Base-by-base conservation (phyloP, 2,888 invertebrate species). In the Eulithis testata region DNA sequence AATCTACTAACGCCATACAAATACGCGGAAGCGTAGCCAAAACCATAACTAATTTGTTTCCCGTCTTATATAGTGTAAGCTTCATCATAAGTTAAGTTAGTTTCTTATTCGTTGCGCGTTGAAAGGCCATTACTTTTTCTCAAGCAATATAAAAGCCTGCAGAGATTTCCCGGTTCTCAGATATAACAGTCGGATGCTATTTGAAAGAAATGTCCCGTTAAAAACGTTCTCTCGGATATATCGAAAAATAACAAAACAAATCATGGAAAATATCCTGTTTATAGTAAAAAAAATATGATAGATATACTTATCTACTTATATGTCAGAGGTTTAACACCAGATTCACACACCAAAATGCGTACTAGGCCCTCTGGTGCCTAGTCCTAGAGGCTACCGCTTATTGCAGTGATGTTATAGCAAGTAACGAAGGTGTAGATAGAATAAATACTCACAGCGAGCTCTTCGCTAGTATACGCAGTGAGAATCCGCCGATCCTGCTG, bases 381-480 rank as follows among this genome's bases (percentile, higher is more conserved):
- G 21, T 21, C 21, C 21, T 31, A 31, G 6, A 31, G 4, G 31
- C 3, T 31, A 6, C 2, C 4, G 31, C 6, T 31, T 4, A 31
- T 21, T 21, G 31, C 31, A 31, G 31, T 31, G 31, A 31, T 31
- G 6, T 5, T 31, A 31, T 2, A 4, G 3, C 6, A 21, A 21
- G 21, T 1, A 21, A 31, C 31, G 31, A 7, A 40, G 9, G 40
- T 9, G 9, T 40, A 40, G 40, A 40, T 40, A 40, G 40, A 40
- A 9, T 37, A 57, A 43, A 68, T 78, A 95, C 96, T 95, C 83
- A 96, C 96, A 88, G 96, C 95, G 88, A 97, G 95, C 87, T 97
- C 96, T 89, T 97, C 96, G 84, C 95, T 96, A 73, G 96, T 94
- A 89, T 96, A 96, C 52, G 96, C 95, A 11, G 96, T 96, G 82